phyloP scores from a whole-genome alignment of 2,888 invertebrate species.

The Linyphia triangularis region DNA sequence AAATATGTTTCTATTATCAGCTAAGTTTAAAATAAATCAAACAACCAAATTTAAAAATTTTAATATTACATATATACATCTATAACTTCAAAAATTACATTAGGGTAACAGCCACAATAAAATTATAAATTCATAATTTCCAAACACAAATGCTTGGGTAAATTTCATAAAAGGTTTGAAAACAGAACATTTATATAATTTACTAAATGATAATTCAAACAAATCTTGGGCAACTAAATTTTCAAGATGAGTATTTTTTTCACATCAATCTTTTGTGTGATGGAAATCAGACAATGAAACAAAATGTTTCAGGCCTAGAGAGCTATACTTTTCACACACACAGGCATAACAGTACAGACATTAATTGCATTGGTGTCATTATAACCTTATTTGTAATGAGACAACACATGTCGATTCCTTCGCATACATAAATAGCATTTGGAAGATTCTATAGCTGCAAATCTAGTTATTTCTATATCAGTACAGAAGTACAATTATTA shows the following conservation, averaged over 20 bases:
- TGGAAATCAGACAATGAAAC: no score
- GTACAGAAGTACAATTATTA: neutral
- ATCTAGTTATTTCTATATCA: neutral
- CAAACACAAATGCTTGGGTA: conserved; percentile 19
- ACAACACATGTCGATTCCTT: neutral
- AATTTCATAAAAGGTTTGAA: conserved; percentile 59
- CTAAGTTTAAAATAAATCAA: conserved; percentile 7
- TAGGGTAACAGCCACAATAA: conserved; percentile 45
- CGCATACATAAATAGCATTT: neutral
- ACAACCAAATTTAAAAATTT: conserved; percentile 62
- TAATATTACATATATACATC: conserved; percentile 66
- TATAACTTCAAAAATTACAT: conserved; percentile 54
- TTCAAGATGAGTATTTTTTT: neutral
- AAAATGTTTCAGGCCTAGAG: no score
- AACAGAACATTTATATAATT: conserved; percentile 42
- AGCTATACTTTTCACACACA: neutral
- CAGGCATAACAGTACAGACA: neutral
- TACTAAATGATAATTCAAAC: conserved; percentile 2
- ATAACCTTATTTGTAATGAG: neutral
- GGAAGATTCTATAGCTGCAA: conserved; percentile 19
- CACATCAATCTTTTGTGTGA: no score
- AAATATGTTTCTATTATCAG: no score
- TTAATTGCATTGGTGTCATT: neutral
- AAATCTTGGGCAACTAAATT: conserved; percentile 10
- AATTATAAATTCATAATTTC: conserved; percentile 50